Evolutionary conservation across 2,888 invertebrate genomes (phyloP).

Genomic region (Idaea straminata): DNA sequence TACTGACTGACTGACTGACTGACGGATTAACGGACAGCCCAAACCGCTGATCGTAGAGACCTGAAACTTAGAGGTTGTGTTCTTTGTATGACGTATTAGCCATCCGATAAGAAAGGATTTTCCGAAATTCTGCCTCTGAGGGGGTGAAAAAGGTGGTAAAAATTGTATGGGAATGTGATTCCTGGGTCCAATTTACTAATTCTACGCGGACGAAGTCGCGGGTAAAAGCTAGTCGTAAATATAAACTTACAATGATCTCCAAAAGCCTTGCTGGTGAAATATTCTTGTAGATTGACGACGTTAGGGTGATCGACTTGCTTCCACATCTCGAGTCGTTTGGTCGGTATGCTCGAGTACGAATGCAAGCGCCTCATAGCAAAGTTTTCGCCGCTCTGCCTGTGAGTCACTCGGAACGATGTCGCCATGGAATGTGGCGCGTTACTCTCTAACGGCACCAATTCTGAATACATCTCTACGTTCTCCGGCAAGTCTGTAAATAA

Average conservation of each 20-base stretch:
- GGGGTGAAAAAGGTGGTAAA: no score
- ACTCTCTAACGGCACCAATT: slow-evolving; percentile 91
- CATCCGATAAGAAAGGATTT: no score
- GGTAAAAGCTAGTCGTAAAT: no score
- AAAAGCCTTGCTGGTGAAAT: slow-evolving; percentile 97
- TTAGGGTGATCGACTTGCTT: slow-evolving; percentile 97
- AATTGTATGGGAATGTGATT: no score
- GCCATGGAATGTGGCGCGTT: slow-evolving; percentile 85
- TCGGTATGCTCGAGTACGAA: slow-evolving; percentile 88
- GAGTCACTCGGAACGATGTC: slow-evolving; percentile 94
- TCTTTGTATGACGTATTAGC: no score
- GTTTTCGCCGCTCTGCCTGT: slow-evolving; percentile 90
- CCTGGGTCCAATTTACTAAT: no score
- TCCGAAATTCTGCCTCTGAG: no score
- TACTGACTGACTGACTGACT: no score
- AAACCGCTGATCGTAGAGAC: no score
- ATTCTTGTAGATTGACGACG: slow-evolving; percentile 94
- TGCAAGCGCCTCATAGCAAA: slow-evolving; percentile 94
- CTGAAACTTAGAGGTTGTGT: no score
- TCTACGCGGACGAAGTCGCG: no score
- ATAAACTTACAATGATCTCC: slow-evolving; percentile 93
- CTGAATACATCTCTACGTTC: slow-evolving; percentile 94
- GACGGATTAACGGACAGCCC: no score
- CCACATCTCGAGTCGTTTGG: slow-evolving; percentile 97
- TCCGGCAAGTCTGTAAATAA: slow-evolving; percentile 85